Conservation (phyloP, 2,888 invertebrate species). For the Volucella zonaria region DNA sequence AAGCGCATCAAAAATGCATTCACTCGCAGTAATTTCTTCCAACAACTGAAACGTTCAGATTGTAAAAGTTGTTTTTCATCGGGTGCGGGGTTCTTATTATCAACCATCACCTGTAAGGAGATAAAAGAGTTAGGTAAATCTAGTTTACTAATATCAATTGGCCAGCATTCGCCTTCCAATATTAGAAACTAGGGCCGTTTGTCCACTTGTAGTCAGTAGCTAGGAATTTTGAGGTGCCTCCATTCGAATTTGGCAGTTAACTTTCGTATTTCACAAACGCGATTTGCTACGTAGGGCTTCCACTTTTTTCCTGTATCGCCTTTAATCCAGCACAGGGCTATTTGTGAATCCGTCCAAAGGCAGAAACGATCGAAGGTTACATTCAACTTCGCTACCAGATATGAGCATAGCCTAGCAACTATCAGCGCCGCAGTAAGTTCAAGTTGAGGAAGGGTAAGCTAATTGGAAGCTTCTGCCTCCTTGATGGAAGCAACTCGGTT, state of each 20-base stretch:
- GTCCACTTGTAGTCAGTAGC: neutral
- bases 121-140: no score
- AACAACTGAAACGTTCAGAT: no score
- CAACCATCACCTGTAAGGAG: no score
- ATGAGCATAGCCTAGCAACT: neutral
- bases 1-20: no score
- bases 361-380: neutral
- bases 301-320: conserved; percentile 5
- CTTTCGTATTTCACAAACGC: conserved; percentile 9
- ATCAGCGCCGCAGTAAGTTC: neutral
- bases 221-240: neutral
- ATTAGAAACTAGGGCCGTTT: neutral
- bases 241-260: neutral
- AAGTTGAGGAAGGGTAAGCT: no score
- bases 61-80: no score
- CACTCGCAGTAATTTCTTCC: no score
- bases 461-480: no score
- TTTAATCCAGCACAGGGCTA: neutral
- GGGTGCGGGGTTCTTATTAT: no score
- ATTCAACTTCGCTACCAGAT: neutral
- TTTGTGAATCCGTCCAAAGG: neutral
- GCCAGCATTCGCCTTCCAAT: no score
- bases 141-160: no score
- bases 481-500: no score
- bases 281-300: conserved; percentile 36